Evolutionary conservation across 2,797 vertebrate species (phyloP).

Genomic region (Halcyon badia): DNA sequence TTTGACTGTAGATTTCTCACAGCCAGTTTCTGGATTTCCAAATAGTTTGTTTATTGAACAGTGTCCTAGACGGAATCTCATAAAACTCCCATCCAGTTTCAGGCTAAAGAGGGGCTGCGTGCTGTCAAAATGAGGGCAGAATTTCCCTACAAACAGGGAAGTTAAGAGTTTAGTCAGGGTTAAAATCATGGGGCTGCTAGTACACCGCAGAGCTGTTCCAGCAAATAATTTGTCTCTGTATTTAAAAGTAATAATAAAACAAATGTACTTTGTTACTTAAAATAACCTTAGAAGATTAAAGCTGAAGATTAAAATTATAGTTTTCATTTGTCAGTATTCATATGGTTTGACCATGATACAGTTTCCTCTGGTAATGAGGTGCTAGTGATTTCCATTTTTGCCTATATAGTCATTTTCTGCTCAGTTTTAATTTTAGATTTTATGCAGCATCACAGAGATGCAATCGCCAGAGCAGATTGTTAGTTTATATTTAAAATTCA

Average conservation of each 20-base stretch:
- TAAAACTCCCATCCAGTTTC: not conserved
- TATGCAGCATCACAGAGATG: slow-evolving; percentile 18
- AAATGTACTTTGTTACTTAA: slow-evolving; percentile 26
- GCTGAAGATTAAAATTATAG: slow-evolving; percentile 27
- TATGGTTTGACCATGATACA: not conserved
- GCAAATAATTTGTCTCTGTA: not conserved
- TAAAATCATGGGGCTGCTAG: not conserved
- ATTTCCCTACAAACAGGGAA: not conserved
- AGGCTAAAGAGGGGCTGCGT: not conserved
- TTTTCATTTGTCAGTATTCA: slow-evolving; percentile 32
- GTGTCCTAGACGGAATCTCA: not conserved
- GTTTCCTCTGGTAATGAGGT: slow-evolving; percentile 13
- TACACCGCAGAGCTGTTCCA: not conserved
- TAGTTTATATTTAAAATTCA: slow-evolving; percentile 57
- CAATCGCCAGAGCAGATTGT: not conserved
- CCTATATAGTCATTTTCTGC: slow-evolving; percentile 39
- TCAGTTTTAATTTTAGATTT: slow-evolving; percentile 59
- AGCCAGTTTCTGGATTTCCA: not conserved
- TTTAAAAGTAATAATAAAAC: slow-evolving; percentile 38
- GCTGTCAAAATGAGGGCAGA: not conserved
- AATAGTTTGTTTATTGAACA: not conserved
- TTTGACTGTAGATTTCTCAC: not conserved
- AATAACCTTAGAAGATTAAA: slow-evolving; percentile 30
- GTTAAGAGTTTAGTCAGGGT: not conserved
- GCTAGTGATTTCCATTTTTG: slow-evolving; percentile 36